These are phyloP conservation scores for Thunnus maccoyii DNA, from an alignment of 2,113 vertebrate genomes.

Conservation along the genomic window DNA sequence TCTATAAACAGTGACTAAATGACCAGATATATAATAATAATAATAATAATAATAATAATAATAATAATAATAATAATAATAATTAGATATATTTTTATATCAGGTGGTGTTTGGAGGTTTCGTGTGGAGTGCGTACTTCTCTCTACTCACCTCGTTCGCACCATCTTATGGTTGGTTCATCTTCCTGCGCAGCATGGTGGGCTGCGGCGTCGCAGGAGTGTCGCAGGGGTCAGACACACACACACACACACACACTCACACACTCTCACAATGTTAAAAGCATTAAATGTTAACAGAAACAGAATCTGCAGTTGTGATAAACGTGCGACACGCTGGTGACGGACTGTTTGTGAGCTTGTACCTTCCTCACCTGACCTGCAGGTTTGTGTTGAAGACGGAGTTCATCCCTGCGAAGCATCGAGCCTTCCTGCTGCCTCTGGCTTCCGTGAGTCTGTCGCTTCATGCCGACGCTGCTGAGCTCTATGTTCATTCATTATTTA, in stretches of 20 bases:
- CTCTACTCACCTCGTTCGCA: slow-evolving; percentile 93
- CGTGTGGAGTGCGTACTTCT: slow-evolving; percentile 94
- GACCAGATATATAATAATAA: too few relatives aligned
- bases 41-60: too few relatives aligned
- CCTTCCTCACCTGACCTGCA: slow-evolving; percentile 53
- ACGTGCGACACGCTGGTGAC: too few relatives aligned
- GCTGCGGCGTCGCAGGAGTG: slow-evolving; percentile 91
- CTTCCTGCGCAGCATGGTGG: slow-evolving; percentile 94
- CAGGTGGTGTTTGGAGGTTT: slow-evolving; percentile 92
- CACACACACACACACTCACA: slow-evolving; percentile 20
- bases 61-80: too few relatives aligned
- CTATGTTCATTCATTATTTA: too few relatives aligned
- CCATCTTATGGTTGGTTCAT: slow-evolving; percentile 95
- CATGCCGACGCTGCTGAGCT: too few relatives aligned
- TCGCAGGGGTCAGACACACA: slow-evolving; percentile 89
- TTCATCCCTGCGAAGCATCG: slow-evolving; percentile 93
- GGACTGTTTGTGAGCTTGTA: too few relatives aligned
- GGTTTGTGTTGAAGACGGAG: slow-evolving; percentile 95
- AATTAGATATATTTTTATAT: neutral
- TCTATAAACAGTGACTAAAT: too few relatives aligned
- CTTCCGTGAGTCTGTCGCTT: slow-evolving; percentile 85
- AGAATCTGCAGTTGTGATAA: too few relatives aligned
- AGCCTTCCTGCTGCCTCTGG: slow-evolving; percentile 91
- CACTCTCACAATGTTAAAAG: neutral
- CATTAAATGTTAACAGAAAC: too few relatives aligned